A percentile compares a stretch with the other conserved stretches of the same genome.
These are phyloP conservation scores for Rotaria macrura DNA, from an alignment of 2,888 invertebrate species.

Conservation along the genomic window DNA sequence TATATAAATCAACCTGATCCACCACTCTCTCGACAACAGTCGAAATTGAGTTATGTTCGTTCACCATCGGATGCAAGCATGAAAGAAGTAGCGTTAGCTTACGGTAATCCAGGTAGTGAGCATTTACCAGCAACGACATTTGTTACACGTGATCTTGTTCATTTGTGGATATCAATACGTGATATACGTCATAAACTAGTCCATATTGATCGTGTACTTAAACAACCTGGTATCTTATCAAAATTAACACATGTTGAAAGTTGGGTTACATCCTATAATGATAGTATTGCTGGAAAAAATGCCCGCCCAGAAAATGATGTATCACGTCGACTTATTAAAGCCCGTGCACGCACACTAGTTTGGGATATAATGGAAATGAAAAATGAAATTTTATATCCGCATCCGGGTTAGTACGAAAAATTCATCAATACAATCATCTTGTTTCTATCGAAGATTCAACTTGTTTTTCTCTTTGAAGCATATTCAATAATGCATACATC, in stretches of 20 bases:
- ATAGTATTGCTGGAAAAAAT: not conserved
- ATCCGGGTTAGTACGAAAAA: not conserved
- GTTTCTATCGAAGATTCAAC: too few relatives aligned
- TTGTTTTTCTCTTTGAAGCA: too few relatives aligned
- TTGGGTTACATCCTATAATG: not conserved
- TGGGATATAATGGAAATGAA: constrained; percentile 24
- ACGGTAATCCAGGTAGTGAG: not conserved
- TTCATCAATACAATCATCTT: too few relatives aligned
- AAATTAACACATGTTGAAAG: not conserved
- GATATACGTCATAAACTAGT: constrained; percentile 22
- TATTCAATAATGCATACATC: too few relatives aligned
- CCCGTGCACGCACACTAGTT: not conserved
- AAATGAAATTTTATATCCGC: constrained; percentile 22
- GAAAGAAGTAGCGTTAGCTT: not conserved
- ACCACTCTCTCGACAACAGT: constrained; percentile 8
- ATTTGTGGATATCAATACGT: constrained; percentile 22
- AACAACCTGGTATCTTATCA: not conserved
- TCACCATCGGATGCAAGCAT: not conserved
- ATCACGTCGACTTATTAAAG: not conserved
- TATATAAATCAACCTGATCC: constrained; percentile 17
- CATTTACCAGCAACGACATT: constrained; percentile 6
- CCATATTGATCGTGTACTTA: not conserved
- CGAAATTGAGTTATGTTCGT: constrained; percentile 7
- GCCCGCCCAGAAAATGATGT: not conserved
- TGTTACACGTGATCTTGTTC: constrained; percentile 10